phyloP scores from a whole-genome alignment of 2,113 vertebrate genomes.

The Myotis lucifugus region DNA sequence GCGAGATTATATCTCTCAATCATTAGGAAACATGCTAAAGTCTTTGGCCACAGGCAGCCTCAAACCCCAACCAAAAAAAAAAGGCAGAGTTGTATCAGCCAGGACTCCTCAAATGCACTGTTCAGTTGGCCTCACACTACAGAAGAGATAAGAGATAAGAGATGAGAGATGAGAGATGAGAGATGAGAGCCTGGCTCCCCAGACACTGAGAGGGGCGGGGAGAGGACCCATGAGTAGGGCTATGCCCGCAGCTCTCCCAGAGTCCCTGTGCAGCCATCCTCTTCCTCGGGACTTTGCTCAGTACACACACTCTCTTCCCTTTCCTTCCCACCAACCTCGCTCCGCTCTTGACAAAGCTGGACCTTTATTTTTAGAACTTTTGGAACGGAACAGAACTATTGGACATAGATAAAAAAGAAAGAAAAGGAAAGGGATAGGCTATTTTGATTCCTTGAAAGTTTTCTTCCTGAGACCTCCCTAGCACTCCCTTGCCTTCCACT shows the following conservation, averaged over 20 bases:
- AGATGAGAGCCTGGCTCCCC: not conserved
- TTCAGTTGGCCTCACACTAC: not conserved
- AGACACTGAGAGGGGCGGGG: not conserved
- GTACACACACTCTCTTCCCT: not conserved
- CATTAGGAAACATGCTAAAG: not conserved
- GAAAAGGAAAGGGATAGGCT: not conserved
- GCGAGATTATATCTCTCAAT: not conserved
- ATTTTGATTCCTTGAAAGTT: not conserved
- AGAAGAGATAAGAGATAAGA: not conserved
- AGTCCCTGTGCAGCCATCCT: not conserved
- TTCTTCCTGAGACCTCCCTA: not conserved
- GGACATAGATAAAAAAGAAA: not conserved
- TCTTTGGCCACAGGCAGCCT: not conserved
- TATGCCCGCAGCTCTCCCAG: not conserved
- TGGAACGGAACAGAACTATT: not conserved
- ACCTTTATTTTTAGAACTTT: slow-evolving; percentile 52
- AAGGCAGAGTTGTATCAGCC: not conserved
- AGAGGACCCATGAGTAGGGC: not conserved
- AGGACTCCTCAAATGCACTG: not conserved
- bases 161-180: not conserved
- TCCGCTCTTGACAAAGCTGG: not conserved
- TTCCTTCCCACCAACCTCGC: not conserved
- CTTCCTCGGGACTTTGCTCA: not conserved
- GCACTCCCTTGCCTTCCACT: not conserved
- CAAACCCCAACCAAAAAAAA: not conserved